Evolutionary conservation across 2,113 vertebrate genomes (phyloP), one percentile per base, ranked within the genome.

Genomic region (Rana temporaria): DNA sequence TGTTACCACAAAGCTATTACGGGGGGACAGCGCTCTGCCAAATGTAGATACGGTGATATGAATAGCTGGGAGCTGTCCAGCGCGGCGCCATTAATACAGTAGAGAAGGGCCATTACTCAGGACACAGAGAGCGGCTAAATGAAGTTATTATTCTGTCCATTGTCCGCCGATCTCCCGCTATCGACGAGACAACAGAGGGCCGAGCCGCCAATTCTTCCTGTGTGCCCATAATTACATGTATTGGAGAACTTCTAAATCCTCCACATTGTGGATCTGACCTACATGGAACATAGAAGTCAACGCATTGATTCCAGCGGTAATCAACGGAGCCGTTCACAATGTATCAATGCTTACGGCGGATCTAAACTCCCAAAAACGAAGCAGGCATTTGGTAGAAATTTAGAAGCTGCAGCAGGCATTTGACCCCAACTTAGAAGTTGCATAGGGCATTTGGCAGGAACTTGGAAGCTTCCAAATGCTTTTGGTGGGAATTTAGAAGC

Each of bases 21-120:
- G 8, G 9, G 52, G 19, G 24, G 74, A 77, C 74, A 12, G 15
- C 14, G 15, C 57, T 26, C 20, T 64, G 57, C 60, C 74, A 77
- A 42, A 64, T 64, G 34, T 42, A 77, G 59, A 77, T 64, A 18
- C 74, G 56, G 20, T 42, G 74, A 77, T 62, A 64, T 77, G 60
- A 63, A 77, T 24, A 38, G 38, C 34, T 42, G 20, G 38, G 60
- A 14, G 56, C 15, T 38, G 38, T 24, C 74, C 74, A 57, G 48
- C 16, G 24, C 4, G 1, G 57, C 2, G 57, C n/a, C 59, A 63
- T 48, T 76, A 42, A 62, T 63, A 63, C 34, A 16, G 32, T 8
- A n/a, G n/a, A 32, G 6, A 16, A 60, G 18, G 1, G 22, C 15
- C 73, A 17, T 42, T 18, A 4, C 74, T 42, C 60, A 53, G 11